phyloP scores from a whole-genome alignment of 2,888 invertebrate species.

The Scelioninae gen. 1 region DNA sequence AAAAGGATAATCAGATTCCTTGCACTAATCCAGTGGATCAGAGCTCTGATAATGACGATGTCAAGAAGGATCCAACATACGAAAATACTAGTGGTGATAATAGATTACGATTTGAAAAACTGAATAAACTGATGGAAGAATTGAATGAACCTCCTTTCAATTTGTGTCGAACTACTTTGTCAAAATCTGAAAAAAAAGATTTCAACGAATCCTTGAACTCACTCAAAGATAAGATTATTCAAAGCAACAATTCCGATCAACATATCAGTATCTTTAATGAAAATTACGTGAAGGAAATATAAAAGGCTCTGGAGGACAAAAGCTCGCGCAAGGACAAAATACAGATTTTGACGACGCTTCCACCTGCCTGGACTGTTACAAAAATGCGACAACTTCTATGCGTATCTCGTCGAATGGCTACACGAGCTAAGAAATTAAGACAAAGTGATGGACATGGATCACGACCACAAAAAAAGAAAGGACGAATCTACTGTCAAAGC shows the following conservation, averaged over 20 bases:
- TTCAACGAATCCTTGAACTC: background rate
- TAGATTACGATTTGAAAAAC: background rate
- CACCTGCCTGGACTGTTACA: constrained; percentile 14
- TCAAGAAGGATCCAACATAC: background rate
- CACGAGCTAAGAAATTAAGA: constrained; percentile 1
- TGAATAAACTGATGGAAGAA: background rate
- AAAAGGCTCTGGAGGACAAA: constrained; percentile 28
- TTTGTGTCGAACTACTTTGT: background rate
- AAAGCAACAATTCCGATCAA: background rate
- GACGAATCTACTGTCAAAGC: background rate
- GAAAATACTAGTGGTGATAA: background rate
- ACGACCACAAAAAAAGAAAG: constrained; percentile 15
- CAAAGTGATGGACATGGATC: constrained; percentile 25
- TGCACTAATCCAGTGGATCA: too few species aligned
- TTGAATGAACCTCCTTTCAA: constrained; percentile 2
- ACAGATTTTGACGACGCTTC: constrained; percentile 34
- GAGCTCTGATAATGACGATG: background rate
- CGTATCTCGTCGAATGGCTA: constrained; percentile 33
- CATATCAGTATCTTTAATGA: background rate
- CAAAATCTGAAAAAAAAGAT: too few species aligned
- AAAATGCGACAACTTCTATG: constrained; percentile 17
- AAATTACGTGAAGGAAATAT: constrained; percentile 10
- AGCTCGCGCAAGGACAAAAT: constrained; percentile 21
- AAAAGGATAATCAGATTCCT: too few species aligned
- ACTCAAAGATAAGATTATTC: background rate